Evolutionary conservation across 2,888 invertebrate species (phyloP).

Genomic region (Sympetrum striolatum): DNA sequence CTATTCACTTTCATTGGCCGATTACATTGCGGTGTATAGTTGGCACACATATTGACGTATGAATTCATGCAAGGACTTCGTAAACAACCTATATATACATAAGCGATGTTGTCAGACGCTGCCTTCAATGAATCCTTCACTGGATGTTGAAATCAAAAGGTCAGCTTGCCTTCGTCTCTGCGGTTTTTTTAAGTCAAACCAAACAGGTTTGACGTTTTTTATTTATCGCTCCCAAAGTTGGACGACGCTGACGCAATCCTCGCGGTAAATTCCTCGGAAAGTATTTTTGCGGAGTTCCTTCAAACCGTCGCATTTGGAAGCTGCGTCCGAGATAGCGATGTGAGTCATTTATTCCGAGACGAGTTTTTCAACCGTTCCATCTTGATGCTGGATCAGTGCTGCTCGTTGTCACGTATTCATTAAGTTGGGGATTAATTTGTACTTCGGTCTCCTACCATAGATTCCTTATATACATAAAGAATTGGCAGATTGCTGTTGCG

Average conservation of each 20-base stretch:
- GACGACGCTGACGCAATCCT: neutral
- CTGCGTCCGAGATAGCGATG: neutral
- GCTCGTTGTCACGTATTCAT: no score
- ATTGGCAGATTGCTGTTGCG: no score
- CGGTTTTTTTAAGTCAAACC: neutral
- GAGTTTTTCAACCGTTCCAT: no score
- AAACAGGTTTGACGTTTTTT: neutral
- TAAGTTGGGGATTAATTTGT: no score
- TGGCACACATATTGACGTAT: neutral
- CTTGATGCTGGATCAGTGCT: no score
- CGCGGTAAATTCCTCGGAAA: neutral
- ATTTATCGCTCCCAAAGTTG: neutral
- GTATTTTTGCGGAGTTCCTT: neutral
- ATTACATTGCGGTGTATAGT: no score
- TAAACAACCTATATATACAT: neutral
- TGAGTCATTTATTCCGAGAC: neutral
- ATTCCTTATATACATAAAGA: no score
- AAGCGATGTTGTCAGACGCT: neutral
- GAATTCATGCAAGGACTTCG: neutral
- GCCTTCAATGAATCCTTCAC: neutral
- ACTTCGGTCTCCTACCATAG: no score
- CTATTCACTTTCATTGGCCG: no score
- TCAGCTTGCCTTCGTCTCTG: neutral
- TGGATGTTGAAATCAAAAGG: neutral
- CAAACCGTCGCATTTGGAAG: no score